Evolutionary conservation across 2,888 invertebrate species (phyloP).

Genomic region (Polydrusus cervinus): DNA sequence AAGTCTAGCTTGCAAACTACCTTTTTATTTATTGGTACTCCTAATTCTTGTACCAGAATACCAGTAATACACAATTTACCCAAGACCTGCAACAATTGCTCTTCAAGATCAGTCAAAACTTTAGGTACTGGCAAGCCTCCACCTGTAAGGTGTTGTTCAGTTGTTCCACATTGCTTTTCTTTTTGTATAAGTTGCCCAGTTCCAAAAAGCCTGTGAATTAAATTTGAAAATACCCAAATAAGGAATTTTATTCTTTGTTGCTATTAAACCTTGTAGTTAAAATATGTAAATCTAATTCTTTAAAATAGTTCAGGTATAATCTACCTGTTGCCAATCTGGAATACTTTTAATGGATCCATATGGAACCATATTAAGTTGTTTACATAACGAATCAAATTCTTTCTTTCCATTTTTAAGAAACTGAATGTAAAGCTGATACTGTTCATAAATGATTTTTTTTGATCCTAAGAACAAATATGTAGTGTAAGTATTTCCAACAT

Average conservation of each 20-base stretch:
- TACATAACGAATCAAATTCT: not conserved
- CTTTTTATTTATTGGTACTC: not conserved
- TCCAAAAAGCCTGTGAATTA: conserved; percentile 4
- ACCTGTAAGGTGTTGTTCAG: not conserved
- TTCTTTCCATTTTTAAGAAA: not conserved
- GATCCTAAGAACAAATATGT: not conserved
- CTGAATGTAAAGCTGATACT: conserved; percentile 1
- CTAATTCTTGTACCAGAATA: not conserved
- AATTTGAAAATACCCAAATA: not conserved
- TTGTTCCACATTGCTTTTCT: not conserved
- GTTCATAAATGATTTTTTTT: conserved; percentile 6
- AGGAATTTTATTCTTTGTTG: not conserved
- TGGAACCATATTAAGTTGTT: conserved; percentile 3
- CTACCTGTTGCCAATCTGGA: conserved; percentile 7
- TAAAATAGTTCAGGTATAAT: not conserved
- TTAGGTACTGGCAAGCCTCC: conserved; percentile 4
- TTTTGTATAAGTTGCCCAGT: not conserved
- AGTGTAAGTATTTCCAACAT: not conserved
- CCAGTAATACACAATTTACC: conserved; percentile 7
- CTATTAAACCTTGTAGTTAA: not conserved
- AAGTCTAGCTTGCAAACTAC: not conserved
- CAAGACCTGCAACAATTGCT: conserved; percentile 6
- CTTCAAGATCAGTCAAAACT: conserved; percentile 5
- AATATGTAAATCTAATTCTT: not conserved
- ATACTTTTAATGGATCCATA: not conserved